Evolutionary conservation across 2,113 vertebrate genomes (phyloP), one percentile per base, ranked within the genome.

Genomic region (Suricata suricatta): DNA sequence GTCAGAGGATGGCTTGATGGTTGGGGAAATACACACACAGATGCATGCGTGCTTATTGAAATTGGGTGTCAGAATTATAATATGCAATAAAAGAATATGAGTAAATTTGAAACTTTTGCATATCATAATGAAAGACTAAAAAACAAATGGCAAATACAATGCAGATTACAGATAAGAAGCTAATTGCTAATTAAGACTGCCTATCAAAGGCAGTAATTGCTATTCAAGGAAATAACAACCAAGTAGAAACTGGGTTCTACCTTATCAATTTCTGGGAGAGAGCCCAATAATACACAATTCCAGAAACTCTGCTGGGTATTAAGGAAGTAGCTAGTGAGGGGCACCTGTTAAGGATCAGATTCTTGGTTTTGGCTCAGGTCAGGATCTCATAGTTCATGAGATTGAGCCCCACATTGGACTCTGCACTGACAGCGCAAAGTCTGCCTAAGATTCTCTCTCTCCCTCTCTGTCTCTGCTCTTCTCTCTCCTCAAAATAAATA

Each of bases 151-250:
- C 60, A 97, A 77, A 16, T 72, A 12, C 7, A 92, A 71, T 19
- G 31, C 21, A 31, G 47, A 63, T 35, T 35, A 66, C 52, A 94
- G 14, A 88, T 54, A 29, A 76, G 14, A 5, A 21, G 12, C 0
- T 63, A 69, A 14, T 64, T 76, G 16, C n/a, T 95, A 47, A 38
- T 93, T 74, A 82, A 27, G 15, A n/a, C 10, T 88, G 35, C 23
- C n/a, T 31, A 0, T 63, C 25, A n/a, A 95, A 21, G 63, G 5
- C 50, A 93, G 4, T 80, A 79, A 80, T 19, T 80, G 38, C 7
- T 96, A n/a, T 72, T 92, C 44, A 87, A 86, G 93, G 69, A 68
- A 84, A 83, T 54, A 84, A n/a, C 27, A 60, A 82, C 16, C 38
- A 89, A 64, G 27, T 72, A 27, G 44, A 92, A 81, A 66, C 17